A percentile compares a stretch with the other conserved stretches of the same genome.
phyloP scores from a whole-genome alignment of 2,888 invertebrate species.

The Thecophora atra region DNA sequence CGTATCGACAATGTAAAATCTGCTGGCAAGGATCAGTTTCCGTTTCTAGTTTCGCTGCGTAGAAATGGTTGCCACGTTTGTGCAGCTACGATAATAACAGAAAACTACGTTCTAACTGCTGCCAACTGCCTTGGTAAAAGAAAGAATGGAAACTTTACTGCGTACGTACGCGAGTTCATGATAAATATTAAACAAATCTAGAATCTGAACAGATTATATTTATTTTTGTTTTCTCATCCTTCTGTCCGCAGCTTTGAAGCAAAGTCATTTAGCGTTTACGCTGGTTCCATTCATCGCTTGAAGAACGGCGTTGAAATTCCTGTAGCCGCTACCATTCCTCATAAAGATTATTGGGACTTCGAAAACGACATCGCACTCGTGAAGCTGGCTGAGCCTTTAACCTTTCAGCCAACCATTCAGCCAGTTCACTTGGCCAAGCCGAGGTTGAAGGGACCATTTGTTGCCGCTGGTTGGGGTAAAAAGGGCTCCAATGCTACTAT shows the following conservation, averaged over 20 bases:
- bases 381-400: slow-evolving; percentile 43
- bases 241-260: slow-evolving; percentile 42
- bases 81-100: slow-evolving; percentile 53
- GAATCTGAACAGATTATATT: no score
- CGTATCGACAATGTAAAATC: slow-evolving; percentile 52
- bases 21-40: slow-evolving; percentile 59
- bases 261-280: slow-evolving; percentile 50
- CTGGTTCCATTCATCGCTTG: slow-evolving; percentile 52
- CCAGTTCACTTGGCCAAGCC: slow-evolving; percentile 47
- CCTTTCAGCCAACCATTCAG: slow-evolving; percentile 44
- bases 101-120: slow-evolving; percentile 53
- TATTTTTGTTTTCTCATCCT: no score
- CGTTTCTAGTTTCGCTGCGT: slow-evolving; percentile 62
- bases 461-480: slow-evolving; percentile 53
- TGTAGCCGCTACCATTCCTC: slow-evolving; percentile 47
- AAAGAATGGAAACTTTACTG: no score
- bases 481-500: slow-evolving; percentile 44
- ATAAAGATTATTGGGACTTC: slow-evolving; percentile 49
- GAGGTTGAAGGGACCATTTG: slow-evolving; percentile 44
- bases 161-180: no score
- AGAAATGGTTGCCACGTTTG: slow-evolving; percentile 53
- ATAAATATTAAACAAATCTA: no score
- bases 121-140: slow-evolving; percentile 56
- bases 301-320: slow-evolving; percentile 51
- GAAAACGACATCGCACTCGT: slow-evolving; percentile 51